These are phyloP conservation scores for Lepeophtheirus nordmannii DNA, from an alignment of 2,888 invertebrate species.

Conservation along the genomic window DNA sequence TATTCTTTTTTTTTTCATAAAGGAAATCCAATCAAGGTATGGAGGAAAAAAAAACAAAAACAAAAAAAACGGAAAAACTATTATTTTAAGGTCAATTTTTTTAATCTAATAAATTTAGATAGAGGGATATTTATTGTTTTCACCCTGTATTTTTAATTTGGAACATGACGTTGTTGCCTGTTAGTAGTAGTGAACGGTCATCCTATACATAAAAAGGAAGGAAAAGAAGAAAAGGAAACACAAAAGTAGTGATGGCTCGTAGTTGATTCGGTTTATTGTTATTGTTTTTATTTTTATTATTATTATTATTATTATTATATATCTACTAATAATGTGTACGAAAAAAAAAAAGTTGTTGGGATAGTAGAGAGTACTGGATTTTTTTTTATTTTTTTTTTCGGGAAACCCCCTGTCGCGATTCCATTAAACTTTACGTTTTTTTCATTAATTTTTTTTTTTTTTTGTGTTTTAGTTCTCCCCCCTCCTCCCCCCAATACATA, in stretches of 20 bases:
- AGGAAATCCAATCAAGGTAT: slow-evolving; percentile 4
- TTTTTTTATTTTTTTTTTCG: neutral
- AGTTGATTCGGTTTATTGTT: no score
- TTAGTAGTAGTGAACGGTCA: no score
- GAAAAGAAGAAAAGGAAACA: no score
- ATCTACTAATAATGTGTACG: no score
- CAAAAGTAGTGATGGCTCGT: no score
- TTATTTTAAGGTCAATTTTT: slow-evolving; percentile 1
- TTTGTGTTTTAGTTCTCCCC: neutral
- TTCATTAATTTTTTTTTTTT: neutral
- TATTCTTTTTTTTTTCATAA: neutral
- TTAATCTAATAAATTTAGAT: slow-evolving; percentile 1
- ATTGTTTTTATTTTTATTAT: no score
- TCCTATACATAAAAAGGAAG: no score
- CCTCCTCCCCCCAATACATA: no score
- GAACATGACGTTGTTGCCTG: neutral
- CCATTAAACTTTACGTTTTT: slow-evolving; percentile 8
- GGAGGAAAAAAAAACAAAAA: neutral
- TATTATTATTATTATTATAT: no score
- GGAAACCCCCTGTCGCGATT: neutral
- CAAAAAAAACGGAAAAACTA: neutral
- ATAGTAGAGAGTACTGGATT: no score
- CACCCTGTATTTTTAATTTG: slow-evolving; percentile 2
- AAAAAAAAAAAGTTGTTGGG: no score
- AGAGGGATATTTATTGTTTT: neutral